A percentile compares a stretch with the other conserved stretches of the same genome.
Evolutionary conservation across 2,888 invertebrate species (phyloP).

Genomic region (Pelosia muscerda): DNA sequence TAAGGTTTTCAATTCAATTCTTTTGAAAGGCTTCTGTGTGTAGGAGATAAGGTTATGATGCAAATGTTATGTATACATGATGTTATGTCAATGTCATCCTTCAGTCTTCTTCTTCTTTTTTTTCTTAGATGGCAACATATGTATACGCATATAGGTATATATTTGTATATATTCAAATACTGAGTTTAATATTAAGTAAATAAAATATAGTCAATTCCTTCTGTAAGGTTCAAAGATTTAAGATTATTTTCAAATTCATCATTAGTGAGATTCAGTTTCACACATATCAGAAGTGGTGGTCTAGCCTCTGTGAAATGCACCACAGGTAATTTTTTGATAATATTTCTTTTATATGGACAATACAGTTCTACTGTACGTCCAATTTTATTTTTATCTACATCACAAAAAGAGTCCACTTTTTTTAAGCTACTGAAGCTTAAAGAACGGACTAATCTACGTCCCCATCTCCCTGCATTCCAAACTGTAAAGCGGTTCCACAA

Average conservation of each 20-base stretch:
- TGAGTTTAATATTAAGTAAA: conserved; percentile 85
- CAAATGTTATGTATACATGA: too few species aligned
- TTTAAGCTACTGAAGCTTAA: conserved; percentile 55
- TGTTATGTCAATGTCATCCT: too few species aligned
- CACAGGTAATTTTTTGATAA: conserved; percentile 88
- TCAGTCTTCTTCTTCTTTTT: too few species aligned
- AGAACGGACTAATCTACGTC: conserved; percentile 88
- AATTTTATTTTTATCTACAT: conserved; percentile 92
- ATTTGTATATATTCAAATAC: neutral
- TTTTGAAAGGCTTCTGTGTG: too few species aligned
- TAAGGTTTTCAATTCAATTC: too few species aligned
- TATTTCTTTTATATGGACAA: conserved; percentile 84
- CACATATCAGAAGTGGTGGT: conserved; percentile 92
- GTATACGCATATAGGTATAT: too few species aligned
- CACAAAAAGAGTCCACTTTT: conserved; percentile 91
- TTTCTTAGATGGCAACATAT: too few species aligned
- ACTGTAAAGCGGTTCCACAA: conserved; percentile 90
- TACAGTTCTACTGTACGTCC: conserved; percentile 88
- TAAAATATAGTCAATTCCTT: conserved; percentile 90
- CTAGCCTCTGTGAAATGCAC: conserved; percentile 88
- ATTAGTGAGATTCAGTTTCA: conserved; percentile 92
- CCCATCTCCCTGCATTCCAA: conserved; percentile 95
- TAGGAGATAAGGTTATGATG: too few species aligned
- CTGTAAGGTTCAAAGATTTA: conserved; percentile 88
- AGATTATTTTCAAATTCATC: conserved; percentile 92